Base-by-base conservation (phyloP, 2,113 vertebrate species). In the Vicugna pacos region DNA sequence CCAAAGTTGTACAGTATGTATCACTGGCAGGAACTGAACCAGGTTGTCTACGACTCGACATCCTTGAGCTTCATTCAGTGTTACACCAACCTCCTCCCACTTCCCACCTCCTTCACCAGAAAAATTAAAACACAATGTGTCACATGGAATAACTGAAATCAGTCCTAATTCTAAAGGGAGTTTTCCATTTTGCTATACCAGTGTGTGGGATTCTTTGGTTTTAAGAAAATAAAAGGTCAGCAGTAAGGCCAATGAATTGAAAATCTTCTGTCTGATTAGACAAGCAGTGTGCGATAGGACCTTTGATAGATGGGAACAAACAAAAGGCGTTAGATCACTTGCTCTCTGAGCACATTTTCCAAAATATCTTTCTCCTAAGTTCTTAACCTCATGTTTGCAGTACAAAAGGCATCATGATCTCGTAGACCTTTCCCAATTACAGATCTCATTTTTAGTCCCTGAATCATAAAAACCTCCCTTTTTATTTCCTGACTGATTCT, bases 401-500 rank as follows among this genome's bases (percentile, higher is more conserved):
- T 84, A 62, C 35, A 79, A 93, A 95, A 92, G 26, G 9, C 62
- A 70, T 83, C 73, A 75, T 82, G 8, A 90, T 89, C 88, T 90
- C 58, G 9, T 2, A 88, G 85, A 58, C 3, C 38, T 92, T 96
- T 95, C 95, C 73, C 22, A 96, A 32, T 52, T 81, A 92, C 17
- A 96, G 42, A 81, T 77, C 32, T 97, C 58, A 83, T 67, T 82
- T 95, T 82, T 92, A 38, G 64, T 87, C 50, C 15, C 46, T 2
- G 0, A 6, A 28, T 97, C 95, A 64, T 84, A 87, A 96, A 91
- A 67, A 42, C 19, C 0, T 82, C n/a, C 32, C 46, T 93, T 85
- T 95, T 94, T 75, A 85, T 76, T 75, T 70, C 26, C 72, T 81
- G 50, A 32, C 64, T 24, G 48, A 48, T 67, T 89, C 42, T 58